Percentiles rank a stretch among this genome's conserved stretches.
These are phyloP conservation scores for Aythya fuligula DNA, from an alignment of 2,797 vertebrate species.

Conservation along the genomic window DNA sequence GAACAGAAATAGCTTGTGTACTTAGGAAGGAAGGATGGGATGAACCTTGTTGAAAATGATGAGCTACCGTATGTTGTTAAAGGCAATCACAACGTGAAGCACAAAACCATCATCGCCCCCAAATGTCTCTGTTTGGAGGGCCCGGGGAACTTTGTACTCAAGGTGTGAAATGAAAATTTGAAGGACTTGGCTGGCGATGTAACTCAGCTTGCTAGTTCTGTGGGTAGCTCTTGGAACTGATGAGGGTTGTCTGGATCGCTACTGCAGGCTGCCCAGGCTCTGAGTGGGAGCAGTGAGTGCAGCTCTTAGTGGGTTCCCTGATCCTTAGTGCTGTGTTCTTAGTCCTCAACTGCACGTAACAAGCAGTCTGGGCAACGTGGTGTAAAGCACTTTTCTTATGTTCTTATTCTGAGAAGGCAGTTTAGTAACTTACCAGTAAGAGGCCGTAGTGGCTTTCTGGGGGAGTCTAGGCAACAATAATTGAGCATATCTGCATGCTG, in stretches of 20 bases:
- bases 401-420: background rate
- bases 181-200: background rate
- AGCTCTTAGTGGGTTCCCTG: background rate
- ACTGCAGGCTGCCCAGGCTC: background rate
- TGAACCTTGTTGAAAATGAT: background rate
- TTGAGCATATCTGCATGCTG: background rate
- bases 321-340: background rate
- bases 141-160: background rate
- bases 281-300: accelerated
- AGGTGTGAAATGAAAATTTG: background rate
- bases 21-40: background rate
- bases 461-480: background rate
- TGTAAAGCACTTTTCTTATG: background rate
- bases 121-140: background rate
- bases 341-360: background rate
- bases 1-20: background rate
- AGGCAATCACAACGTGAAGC: background rate
- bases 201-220: background rate
- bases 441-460: background rate
- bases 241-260: accelerated
- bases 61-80: background rate
- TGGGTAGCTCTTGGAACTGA: background rate
- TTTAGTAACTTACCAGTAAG: background rate
- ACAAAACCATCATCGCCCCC: background rate
- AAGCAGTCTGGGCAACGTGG: background rate